Evolutionary conservation across 2,113 vertebrate genomes (phyloP).

Genomic region (Puma concolor): DNA sequence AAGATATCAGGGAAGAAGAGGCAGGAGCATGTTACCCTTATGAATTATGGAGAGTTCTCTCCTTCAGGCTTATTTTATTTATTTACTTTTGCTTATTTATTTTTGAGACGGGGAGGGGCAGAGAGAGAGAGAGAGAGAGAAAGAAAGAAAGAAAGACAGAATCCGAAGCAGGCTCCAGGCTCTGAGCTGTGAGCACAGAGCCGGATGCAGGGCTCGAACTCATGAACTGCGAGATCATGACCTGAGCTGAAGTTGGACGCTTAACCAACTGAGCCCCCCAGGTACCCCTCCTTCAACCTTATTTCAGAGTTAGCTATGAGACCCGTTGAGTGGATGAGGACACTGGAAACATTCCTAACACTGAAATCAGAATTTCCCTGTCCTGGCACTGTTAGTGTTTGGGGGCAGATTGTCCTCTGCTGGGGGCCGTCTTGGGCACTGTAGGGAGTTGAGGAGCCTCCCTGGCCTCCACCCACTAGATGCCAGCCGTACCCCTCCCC

Average conservation of each 20-base stretch:
- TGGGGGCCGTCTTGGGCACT: too few relatives aligned
- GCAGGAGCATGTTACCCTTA: background rate
- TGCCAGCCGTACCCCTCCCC: background rate
- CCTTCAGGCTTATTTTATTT: background rate
- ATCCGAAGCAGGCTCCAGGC: background rate
- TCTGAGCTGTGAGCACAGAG: background rate
- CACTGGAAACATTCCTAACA: background rate
- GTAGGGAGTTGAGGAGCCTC: background rate
- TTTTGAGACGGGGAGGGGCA: background rate
- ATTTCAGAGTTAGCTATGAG: background rate
- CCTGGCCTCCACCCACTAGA: background rate
- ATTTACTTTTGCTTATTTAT: background rate
- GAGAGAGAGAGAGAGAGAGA: background rate
- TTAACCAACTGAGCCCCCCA: background rate
- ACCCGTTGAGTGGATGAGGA: background rate
- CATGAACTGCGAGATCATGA: background rate
- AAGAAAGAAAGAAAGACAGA: too few relatives aligned
- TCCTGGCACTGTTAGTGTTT: fast-evolving
- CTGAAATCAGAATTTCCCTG: too few relatives aligned
- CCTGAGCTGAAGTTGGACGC: fast-evolving
- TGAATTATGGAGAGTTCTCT: background rate
- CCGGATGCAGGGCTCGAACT: fast-evolving
- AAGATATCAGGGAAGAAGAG: background rate
- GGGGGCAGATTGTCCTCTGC: too few relatives aligned
- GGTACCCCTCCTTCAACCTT: background rate